Percentiles rank a stretch among this genome's conserved stretches.
Evolutionary conservation across 2,888 invertebrate genomes (phyloP).

Genomic region (Agrochola macilenta): DNA sequence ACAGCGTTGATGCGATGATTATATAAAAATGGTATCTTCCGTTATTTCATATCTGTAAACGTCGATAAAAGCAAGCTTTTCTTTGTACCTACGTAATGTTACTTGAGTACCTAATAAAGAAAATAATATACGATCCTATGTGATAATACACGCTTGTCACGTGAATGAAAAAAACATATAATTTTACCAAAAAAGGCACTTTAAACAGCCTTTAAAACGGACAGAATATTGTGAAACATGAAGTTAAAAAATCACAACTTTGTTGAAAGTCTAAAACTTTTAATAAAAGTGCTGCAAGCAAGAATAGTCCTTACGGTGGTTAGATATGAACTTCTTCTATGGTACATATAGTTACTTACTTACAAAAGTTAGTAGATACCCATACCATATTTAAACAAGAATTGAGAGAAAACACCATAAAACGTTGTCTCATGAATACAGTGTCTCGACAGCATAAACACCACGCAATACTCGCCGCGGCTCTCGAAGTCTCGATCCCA

Average conservation of each 20-base stretch:
- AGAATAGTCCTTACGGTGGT: too few species aligned
- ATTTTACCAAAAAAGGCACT: conserved; percentile 14
- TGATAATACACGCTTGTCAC: neutral
- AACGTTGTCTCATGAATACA: conserved; percentile 42
- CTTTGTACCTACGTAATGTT: conserved; percentile 12
- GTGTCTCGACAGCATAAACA: conserved; percentile 53
- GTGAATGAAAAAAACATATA: neutral
- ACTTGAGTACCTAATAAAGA: conserved; percentile 34
- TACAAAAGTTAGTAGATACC: neutral
- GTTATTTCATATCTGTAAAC: conserved; percentile 18
- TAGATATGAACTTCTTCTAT: too few species aligned
- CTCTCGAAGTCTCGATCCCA: conserved; percentile 67
- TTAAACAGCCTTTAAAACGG: conserved; percentile 9
- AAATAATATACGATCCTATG: conserved; percentile 9
- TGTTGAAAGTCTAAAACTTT: neutral
- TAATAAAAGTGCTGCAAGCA: neutral
- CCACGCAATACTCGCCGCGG: conserved; percentile 27
- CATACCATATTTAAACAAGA: conserved; percentile 13
- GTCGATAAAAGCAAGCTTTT: conserved; percentile 14
- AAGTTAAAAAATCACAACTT: too few species aligned
- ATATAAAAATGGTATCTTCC: neutral
- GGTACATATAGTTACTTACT: neutral
- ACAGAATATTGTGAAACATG: neutral
- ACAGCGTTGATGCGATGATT: neutral
- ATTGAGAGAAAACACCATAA: conserved; percentile 39